Evolutionary conservation across 2,113 vertebrate genomes (phyloP), one percentile per base, ranked within the genome.

Genomic region (Ardeotis arabs): DNA sequence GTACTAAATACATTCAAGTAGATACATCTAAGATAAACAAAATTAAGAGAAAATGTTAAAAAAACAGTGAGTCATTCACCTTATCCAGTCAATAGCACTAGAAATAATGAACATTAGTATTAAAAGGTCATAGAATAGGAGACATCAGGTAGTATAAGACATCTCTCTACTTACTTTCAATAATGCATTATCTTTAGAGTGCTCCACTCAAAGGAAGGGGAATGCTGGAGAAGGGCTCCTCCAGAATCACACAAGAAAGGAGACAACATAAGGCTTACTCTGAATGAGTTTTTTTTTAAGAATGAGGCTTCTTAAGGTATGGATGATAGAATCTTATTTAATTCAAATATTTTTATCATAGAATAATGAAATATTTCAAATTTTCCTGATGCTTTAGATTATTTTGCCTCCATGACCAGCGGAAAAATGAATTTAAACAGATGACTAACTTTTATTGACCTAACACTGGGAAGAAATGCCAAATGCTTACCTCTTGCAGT

Each of bases 211-310:
- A 56, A 52, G 27, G 27, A 59, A 64, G 23, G 23, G 6, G 2
- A 60, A 47, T 52, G 14, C 16, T 74, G 5, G 4, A 68, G 72
- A 33, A 77, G 9, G 10, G 5, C 3, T 50, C 23, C 25, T 75
- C 23, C n/a, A 70, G 60, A 85, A 75, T 75, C 47, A 70, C 15
- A 78, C 0, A 1, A 35, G 44, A 73, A 81, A 69, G 19, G 24
- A 73, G 4, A n/a, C 2, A 63, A 58, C 0, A 0, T 22, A 80
- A 50, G 5, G 7, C 45, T 73, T 69, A 31, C 4, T 64, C 25
- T 41, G 11, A 72, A 66, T 23, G 8, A 50, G 23, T 13, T 13
- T 22, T 41, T 68, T 49, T 67, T 37, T 44, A 59, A 84, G 23
- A 76, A 68, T 59, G 6, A 69, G 18, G 41, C 3, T 39, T 79